Evolutionary conservation across 1,140 invertebrate genomes (phyloP).

Genomic region (Grapholita molesta): DNA sequence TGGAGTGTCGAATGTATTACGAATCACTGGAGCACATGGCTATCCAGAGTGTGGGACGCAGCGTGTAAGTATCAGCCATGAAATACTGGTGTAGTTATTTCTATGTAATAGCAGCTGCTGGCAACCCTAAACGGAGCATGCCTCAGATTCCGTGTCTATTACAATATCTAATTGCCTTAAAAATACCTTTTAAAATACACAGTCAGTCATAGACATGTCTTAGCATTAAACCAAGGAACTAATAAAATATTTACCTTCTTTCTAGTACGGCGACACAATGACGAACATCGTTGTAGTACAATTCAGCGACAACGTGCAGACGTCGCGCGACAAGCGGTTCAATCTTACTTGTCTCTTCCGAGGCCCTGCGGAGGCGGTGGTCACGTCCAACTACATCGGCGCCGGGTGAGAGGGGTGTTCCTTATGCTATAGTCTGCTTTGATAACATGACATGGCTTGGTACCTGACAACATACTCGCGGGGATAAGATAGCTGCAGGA

Average conservation of each 20-base stretch:
- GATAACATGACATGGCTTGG: slow-evolving; percentile 31
- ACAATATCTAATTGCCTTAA: too few species aligned
- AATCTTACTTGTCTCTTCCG: slow-evolving; percentile 94
- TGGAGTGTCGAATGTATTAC: slow-evolving; percentile 88
- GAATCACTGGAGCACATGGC: slow-evolving; percentile 92
- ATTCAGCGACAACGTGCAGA: slow-evolving; percentile 95
- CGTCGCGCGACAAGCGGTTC: slow-evolving; percentile 92
- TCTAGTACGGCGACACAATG: slow-evolving; percentile 92
- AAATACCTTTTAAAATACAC: too few species aligned
- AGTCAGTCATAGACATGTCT: too few species aligned
- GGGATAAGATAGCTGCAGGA: too few species aligned
- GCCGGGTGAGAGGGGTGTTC: slow-evolving; percentile 84
- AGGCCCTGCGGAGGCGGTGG: slow-evolving; percentile 94
- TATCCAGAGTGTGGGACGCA: slow-evolving; percentile 95
- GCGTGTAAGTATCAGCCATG: slow-evolving; percentile 80
- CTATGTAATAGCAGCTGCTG: too few species aligned
- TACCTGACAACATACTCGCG: too few species aligned
- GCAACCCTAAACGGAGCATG: too few species aligned
- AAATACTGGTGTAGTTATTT: too few species aligned
- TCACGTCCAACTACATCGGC: slow-evolving; percentile 95
- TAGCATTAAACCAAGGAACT: too few species aligned
- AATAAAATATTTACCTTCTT: slow-evolving; percentile 5
- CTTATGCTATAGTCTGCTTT: background rate
- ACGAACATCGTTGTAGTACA: slow-evolving; percentile 97
- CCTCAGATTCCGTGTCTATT: too few species aligned